Evolutionary conservation across 2,888 invertebrate genomes (phyloP).

Genomic region (Lasioglossum oenotherae): DNA sequence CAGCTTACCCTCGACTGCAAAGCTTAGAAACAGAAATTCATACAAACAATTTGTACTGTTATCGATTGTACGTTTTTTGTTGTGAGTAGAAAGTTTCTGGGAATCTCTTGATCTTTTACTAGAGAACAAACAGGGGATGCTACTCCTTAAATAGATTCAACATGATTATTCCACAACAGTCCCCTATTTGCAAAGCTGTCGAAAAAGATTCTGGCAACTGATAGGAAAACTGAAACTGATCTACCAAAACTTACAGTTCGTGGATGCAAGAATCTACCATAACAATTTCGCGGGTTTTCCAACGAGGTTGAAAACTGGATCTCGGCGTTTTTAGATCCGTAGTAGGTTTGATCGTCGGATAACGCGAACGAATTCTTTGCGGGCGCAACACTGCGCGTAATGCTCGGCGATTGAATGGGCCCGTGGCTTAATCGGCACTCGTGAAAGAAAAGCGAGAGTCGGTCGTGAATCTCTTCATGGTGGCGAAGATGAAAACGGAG

Average conservation of each 20-base stretch:
- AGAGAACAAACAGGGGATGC: no score
- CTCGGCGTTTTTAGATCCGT: background rate
- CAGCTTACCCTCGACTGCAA: background rate
- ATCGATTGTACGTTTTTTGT: background rate
- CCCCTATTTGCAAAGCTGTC: background rate
- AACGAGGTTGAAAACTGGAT: background rate
- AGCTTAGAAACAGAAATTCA: background rate
- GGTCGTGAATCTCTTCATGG: background rate
- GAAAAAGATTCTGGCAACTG: background rate
- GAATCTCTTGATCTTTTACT: background rate
- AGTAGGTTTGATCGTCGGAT: background rate
- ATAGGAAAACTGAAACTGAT: background rate
- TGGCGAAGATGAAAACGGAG: constrained; percentile 9
- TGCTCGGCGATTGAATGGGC: background rate
- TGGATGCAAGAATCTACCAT: background rate
- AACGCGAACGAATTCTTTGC: background rate
- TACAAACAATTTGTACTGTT: background rate
- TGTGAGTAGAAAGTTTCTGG: background rate
- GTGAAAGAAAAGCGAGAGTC: constrained; percentile 11
- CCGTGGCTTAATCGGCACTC: constrained; percentile 22
- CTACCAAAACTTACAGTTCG: background rate
- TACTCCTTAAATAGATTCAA: no score
- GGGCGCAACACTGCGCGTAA: background rate
- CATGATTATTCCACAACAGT: no score
- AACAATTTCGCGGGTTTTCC: background rate